Conservation (phyloP, 2,888 invertebrate species). For the Amblyjoppa fuscipennis region DNA sequence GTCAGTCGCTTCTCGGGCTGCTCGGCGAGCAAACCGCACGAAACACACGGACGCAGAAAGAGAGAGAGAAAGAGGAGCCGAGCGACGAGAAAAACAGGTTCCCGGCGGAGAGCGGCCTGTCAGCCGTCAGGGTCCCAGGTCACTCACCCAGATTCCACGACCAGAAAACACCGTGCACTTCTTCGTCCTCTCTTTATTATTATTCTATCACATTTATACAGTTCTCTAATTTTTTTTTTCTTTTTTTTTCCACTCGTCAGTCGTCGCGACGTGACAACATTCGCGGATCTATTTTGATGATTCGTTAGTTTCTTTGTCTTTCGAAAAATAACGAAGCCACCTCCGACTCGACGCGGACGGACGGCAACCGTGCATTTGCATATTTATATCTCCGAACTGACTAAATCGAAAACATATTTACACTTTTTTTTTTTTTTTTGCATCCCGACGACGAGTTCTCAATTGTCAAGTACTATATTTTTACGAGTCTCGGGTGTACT, state of each 20-base stretch:
- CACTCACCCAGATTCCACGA: constrained; percentile 83
- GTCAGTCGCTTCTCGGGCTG: constrained; percentile 38
- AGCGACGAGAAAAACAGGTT: constrained; percentile 81
- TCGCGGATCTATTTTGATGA: background rate
- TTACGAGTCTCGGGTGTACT: too few species aligned
- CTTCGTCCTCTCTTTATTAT: constrained; percentile 14
- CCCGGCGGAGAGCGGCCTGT: constrained; percentile 76
- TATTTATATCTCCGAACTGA: too few species aligned
- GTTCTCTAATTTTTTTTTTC: background rate
- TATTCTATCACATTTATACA: background rate
- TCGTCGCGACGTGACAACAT: background rate
- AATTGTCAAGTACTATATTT: too few species aligned
- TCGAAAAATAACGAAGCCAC: too few species aligned
- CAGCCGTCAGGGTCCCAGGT: constrained; percentile 79
- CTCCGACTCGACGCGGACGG: too few species aligned
- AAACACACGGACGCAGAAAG: constrained; percentile 20
- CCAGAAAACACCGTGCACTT: constrained; percentile 74
- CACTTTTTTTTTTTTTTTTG: too few species aligned
- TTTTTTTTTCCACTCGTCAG: background rate
- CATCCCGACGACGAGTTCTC: too few species aligned
- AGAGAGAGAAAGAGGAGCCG: constrained; percentile 60
- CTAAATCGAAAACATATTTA: too few species aligned
- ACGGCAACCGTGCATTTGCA: too few species aligned
- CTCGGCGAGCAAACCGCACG: constrained; percentile 33
- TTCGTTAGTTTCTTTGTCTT: too few species aligned